Conservation (phyloP, 2,888 invertebrate species). For the Drosophila planitibia region DNA sequence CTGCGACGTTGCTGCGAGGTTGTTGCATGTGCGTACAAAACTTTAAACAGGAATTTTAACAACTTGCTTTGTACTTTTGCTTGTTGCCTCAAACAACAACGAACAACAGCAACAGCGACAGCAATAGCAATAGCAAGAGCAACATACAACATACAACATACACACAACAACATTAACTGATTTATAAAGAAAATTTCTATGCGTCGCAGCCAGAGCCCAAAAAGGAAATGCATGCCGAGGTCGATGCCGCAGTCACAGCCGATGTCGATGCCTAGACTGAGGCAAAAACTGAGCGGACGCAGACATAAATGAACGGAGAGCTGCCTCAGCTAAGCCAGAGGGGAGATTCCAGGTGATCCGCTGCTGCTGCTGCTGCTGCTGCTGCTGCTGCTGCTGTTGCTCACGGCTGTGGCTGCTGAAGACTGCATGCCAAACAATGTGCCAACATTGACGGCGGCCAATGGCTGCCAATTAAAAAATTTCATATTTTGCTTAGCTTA, state of each 20-base stretch:
- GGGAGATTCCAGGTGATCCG: constrained; percentile 24
- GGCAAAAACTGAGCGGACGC: constrained; percentile 3
- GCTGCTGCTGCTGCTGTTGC: neutral
- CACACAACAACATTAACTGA: constrained; percentile 56
- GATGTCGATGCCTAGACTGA: neutral
- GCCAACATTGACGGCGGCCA: constrained; percentile 65
- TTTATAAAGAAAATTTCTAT: constrained; percentile 78
- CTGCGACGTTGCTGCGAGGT: constrained; percentile 2
- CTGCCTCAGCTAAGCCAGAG: neutral
- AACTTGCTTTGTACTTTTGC: constrained; percentile 79
- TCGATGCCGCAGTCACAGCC: constrained; percentile 14
- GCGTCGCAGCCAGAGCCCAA: constrained; percentile 68
- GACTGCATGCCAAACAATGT: constrained; percentile 75
- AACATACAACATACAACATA: constrained; percentile 24
- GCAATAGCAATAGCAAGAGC: constrained; percentile 46
- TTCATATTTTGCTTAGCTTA: constrained; percentile 59
- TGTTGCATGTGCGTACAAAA: constrained; percentile 81
- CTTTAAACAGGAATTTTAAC: constrained; percentile 81
- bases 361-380: constrained; percentile 6
- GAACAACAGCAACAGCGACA: constrained; percentile 45
- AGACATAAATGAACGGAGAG: neutral
- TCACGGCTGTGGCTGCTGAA: constrained; percentile 16
- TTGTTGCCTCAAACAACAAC: constrained; percentile 59
- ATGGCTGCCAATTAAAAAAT: constrained; percentile 74
- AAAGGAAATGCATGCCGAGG: constrained; percentile 77